Base-by-base conservation (phyloP, 2,113 vertebrate genomes). In the Nothobranchius furzeri region DNA sequence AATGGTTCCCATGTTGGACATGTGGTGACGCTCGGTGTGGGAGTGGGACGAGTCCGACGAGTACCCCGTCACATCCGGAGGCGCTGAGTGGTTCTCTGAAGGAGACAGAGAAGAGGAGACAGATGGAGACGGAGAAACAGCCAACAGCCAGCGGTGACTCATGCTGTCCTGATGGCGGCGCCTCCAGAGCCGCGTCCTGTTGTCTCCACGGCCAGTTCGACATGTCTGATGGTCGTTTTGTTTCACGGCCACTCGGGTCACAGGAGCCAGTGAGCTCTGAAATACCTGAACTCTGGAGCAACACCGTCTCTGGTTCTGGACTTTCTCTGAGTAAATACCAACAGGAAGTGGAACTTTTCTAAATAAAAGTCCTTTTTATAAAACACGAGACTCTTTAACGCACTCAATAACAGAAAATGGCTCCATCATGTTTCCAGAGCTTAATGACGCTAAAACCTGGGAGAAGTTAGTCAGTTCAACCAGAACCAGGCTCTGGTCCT, bases 11-110 rank as follows among this genome's bases (percentile, higher is more conserved):
- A 96, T 96, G 81, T 98, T 97, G 45, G 96, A 94, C 88, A 96
- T 96, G 88, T 96, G 97, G 14, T 97, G 96, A 75, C 96, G 94
- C 91, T 98, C 97, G 53, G 96, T 92, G 89, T 95, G 96, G 37
- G 87, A 87, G 81, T 81, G 91, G 71, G 86, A 83, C 43, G 90
- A 88, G 79, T 99, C 97, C 45, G 96, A 96, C 79, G 96, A 96
- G 93, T 98, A 98, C 40, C 96, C 97, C 80, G 96, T 98, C 93
- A 99, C 95, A 15, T 99, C 98, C 69, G 96, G 97, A 83, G 96
- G 98, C 75, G 96, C 94, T 51, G 96, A 98, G 93, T 99, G 96
- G 77, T 98, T 98, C 92, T 99, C 98, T 99, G 79, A 1, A 53
- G 59, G 48, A 58, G 48, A 40, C 12, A 73, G 30, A 48, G 43